These are phyloP conservation scores for Metalampra italica DNA, from an alignment of 2,888 invertebrate genomes.

Conservation along the genomic window DNA sequence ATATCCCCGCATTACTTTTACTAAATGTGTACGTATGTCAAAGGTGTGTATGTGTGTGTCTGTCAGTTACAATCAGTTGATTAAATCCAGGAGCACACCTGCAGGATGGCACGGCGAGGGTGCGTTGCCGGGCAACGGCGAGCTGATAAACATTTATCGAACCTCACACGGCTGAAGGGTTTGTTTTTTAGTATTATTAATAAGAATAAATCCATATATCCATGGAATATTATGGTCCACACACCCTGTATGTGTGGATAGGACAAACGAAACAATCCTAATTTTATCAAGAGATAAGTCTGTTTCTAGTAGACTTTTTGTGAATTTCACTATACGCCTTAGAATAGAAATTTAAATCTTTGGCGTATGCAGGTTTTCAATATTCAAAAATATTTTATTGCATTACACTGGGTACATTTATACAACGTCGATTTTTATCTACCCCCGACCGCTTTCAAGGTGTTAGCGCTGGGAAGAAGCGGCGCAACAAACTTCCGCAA, in stretches of 20 bases:
- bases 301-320: too few relatives aligned
- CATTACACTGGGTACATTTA: too few relatives aligned
- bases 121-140: constrained; percentile 47
- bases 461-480: too few relatives aligned
- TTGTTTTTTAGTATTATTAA: background rate
- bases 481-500: too few relatives aligned
- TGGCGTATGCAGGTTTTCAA: too few relatives aligned
- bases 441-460: too few relatives aligned
- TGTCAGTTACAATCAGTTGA: constrained; percentile 67
- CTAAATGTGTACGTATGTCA: constrained; percentile 7
- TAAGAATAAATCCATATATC: background rate
- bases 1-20: constrained; percentile 6
- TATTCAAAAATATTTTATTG: too few relatives aligned
- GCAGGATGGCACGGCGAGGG: constrained; percentile 42
- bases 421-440: too few relatives aligned
- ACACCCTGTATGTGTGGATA: background rate
- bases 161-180: constrained; percentile 29
- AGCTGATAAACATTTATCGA: constrained; percentile 57
- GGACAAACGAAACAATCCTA: too few relatives aligned
- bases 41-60: constrained; percentile 23
- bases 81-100: constrained; percentile 71
- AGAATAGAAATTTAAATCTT: too few relatives aligned
- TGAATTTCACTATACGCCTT: too few relatives aligned
- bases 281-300: too few relatives aligned
- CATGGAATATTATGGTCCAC: background rate